Percentiles rank a stretch among this genome's conserved stretches.
Conservation (phyloP, 2,888 invertebrate genomes). For the Campoplex nolae region DNA sequence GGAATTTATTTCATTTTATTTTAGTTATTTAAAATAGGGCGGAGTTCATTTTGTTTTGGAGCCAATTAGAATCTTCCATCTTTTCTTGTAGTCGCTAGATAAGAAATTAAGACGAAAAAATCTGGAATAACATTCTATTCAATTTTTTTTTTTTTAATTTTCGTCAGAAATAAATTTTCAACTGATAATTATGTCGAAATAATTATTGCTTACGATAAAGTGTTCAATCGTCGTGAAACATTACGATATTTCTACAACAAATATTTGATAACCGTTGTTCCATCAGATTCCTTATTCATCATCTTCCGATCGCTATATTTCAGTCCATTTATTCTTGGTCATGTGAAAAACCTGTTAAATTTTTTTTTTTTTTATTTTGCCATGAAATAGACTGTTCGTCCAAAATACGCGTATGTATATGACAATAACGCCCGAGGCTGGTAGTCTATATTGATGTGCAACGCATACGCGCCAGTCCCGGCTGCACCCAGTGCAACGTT, state of each 20-base stretch:
- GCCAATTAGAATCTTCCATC: too few species aligned
- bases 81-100: too few species aligned
- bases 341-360: background rate
- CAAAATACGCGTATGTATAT: background rate
- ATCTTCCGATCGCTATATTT: background rate
- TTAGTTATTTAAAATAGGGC: too few species aligned
- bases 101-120: too few species aligned
- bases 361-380: background rate
- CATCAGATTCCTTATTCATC: background rate
- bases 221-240: too few species aligned
- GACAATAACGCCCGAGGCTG: conserved; percentile 36
- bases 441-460: conserved; percentile 29
- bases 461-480: conserved; percentile 65
- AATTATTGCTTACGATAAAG: too few species aligned
- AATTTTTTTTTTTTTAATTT: too few species aligned
- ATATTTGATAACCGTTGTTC: background rate
- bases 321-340: background rate
- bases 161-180: too few species aligned
- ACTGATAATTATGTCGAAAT: too few species aligned
- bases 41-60: too few species aligned
- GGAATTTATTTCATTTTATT: too few species aligned
- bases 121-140: too few species aligned
- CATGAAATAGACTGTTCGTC: background rate
- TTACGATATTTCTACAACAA: background rate
- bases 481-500: conserved; percentile 71